Evolutionary conservation across 1,140 invertebrate genomes (phyloP), one percentile per base, ranked within the genome.

Genomic region (Penaeus indicus): DNA sequence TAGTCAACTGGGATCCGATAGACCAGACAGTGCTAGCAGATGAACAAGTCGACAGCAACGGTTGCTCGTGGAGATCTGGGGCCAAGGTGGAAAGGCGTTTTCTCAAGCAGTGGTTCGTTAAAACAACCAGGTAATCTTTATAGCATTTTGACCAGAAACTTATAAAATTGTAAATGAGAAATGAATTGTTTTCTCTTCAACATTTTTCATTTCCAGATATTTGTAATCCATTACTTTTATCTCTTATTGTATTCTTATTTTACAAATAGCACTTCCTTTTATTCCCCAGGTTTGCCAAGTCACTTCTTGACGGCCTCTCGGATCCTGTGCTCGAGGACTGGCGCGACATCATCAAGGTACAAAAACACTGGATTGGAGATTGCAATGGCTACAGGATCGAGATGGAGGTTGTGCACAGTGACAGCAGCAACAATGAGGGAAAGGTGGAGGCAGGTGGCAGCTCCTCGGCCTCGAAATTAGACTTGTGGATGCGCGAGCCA

Each of bases 1-100:
- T 96, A 90, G 99, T 99, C 0, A 99, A 99, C 94, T 99, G 99
- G 99, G 99, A 99, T 95, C 99, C 99, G 0, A 94, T 99, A 1
- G 99, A 99, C 94, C 93, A 97, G 93, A 99, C 99, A 21, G 99
- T 99, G 10, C 93, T 99, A 85, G 99, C 99, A 25, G 96, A 99
- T 94, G 99, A 99, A 93, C 99, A 99, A 95, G 97, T 99, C 47
- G 98, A 99, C 94, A 95, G 95, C 72, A 95, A 97, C 92, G 97
- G 98, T 32, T 94, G 94, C 91, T 99, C 98, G 0, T 99, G 99
- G 99, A 94, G 99, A 87, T 99, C 99, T 25, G 99, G 99, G 2
- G 98, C 97, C 13, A 95, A 96, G 93, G 98, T 99, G 21, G 96
- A 99, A 92, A 98, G 97, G 92, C 96, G 95, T 92, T 93, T 96